A percentile compares a stretch with the other conserved stretches of the same genome.
Conservation (phyloP, 1,140 invertebrate genomes). For the Acromyrmex heyeri region DNA sequence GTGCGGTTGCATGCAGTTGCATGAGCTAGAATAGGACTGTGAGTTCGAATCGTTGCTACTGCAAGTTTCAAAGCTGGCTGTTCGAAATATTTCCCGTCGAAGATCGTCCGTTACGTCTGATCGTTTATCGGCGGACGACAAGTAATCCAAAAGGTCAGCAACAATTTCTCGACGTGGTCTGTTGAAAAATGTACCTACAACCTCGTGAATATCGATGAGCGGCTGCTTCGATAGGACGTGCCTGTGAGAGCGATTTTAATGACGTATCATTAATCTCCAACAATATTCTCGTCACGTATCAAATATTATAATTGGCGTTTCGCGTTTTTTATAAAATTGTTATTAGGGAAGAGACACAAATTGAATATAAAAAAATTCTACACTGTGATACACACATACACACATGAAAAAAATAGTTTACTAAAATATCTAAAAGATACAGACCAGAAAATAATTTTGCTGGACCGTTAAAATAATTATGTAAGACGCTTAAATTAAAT, state of each 20-base stretch:
- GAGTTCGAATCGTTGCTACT: neutral
- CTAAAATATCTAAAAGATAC: no score
- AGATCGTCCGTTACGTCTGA: conserved; percentile 27
- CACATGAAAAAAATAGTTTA: no score
- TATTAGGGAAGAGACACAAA: neutral
- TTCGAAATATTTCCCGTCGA: conserved; percentile 19
- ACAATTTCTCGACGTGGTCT: conserved; percentile 62
- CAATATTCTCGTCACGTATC: conserved; percentile 5
- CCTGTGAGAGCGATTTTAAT: conserved; percentile 60
- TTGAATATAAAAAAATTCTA: neutral
- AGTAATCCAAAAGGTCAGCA: conserved; percentile 66
- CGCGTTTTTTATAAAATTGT: conserved; percentile 28
- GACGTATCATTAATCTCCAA: conserved; percentile 14
- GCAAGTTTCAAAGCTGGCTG: neutral
- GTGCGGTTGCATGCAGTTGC: neutral
- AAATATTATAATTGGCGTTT: conserved; percentile 25
- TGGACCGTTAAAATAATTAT: no score
- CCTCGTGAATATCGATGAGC: conserved; percentile 62
- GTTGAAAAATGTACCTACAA: conserved; percentile 72
- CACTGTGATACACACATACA: no score
- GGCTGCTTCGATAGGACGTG: conserved; percentile 63
- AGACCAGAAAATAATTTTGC: no score
- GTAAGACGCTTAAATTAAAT: no score
- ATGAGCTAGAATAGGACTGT: neutral
- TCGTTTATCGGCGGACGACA: conserved; percentile 40